Evolutionary conservation across 2,113 vertebrate species (phyloP).

Genomic region (Spermophilus dauricus): DNA sequence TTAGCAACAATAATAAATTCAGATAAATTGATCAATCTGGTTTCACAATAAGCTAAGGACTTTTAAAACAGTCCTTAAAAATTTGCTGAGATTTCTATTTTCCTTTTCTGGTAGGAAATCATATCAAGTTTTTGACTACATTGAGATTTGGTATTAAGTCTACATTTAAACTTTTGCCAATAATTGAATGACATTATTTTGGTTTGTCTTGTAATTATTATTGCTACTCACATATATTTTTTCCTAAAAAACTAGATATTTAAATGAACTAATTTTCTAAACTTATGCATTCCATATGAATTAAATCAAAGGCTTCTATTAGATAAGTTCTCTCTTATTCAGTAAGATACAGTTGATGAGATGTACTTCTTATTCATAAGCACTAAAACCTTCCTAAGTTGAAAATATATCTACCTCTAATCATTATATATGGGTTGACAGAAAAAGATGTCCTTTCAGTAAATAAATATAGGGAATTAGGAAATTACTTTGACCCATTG

Average conservation of each 20-base stretch:
- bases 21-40: not conserved
- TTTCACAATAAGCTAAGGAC: not conserved
- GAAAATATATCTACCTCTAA: not conserved
- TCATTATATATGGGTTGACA: not conserved
- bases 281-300: constrained; percentile 23
- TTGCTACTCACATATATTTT: not conserved
- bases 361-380: not conserved
- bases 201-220: not conserved
- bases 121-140: not conserved
- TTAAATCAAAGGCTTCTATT: not conserved
- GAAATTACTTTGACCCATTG: not conserved
- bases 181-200: not conserved
- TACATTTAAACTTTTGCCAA: not conserved
- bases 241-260: not conserved
- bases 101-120: not conserved
- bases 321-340: not conserved
- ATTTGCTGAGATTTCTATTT: not conserved
- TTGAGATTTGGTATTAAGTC: not conserved
- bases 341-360: not conserved
- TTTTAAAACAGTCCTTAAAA: constrained; percentile 16
- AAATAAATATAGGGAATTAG: not conserved
- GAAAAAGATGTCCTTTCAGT: not conserved
- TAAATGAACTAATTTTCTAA: constrained; percentile 14
- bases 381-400: not conserved
- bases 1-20: not conserved